Evolutionary conservation across 2,113 vertebrate genomes (phyloP).

Genomic region (Pollimyrus isidori): DNA sequence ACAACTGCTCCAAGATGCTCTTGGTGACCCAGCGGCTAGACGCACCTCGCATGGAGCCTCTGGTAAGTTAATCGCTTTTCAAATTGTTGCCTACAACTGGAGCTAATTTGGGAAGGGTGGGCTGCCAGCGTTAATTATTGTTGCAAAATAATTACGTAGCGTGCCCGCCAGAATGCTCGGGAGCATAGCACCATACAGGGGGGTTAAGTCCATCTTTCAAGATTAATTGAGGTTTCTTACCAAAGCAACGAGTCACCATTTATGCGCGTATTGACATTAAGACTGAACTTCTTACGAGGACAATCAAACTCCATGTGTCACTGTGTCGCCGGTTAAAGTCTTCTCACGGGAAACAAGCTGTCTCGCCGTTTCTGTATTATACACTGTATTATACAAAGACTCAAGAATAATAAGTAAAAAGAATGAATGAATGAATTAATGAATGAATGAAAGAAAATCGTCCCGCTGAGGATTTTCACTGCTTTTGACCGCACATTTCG

Average conservation of each 20-base stretch:
- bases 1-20: conserved; percentile 63
- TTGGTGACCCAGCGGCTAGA: conserved; percentile 73
- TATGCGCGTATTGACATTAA: neutral
- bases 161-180: neutral
- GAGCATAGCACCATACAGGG: conserved; percentile 12
- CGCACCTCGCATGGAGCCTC: conserved; percentile 72
- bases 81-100: conserved; percentile 17
- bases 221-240: neutral
- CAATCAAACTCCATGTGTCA: neutral
- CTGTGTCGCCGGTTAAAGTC: neutral
- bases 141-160: conserved; percentile 8
- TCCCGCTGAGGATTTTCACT: neutral
- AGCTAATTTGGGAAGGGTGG: conserved; percentile 6
- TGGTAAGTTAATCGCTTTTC: conserved; percentile 41
- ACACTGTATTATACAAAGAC: neutral
- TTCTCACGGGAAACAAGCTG: neutral
- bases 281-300: neutral
- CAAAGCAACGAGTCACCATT: neutral
- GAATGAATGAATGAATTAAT: neutral
- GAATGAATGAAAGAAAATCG: neutral
- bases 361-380: neutral
- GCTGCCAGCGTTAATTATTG: conserved; percentile 7
- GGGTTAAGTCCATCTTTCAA: neutral
- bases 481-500: neutral
- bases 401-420: neutral